Conservation (phyloP, 53 echinoderm and acorn worm species). For the Henricia sp. region DNA sequence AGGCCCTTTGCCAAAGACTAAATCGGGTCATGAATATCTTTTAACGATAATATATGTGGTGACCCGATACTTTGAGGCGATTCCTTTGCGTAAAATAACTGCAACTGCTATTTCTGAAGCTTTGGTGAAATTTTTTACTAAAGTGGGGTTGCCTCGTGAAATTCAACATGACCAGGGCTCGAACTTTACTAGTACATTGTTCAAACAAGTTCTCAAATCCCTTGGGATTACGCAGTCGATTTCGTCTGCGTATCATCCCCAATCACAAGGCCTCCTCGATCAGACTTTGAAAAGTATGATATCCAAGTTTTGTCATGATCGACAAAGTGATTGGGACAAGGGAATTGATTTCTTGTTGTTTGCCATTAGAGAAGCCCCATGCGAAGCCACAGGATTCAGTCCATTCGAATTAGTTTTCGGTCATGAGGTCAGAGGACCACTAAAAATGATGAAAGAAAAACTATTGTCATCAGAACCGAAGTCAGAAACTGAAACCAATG, state of each 20-base stretch:
- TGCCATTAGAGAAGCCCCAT: slow-evolving; percentile 57
- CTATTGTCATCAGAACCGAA: too few species aligned
- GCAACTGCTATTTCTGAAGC: slow-evolving; percentile 57
- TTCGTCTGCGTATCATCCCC: slow-evolving; percentile 44
- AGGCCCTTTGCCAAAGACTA: slow-evolving; percentile 46
- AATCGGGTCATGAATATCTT: slow-evolving; percentile 29
- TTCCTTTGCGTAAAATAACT: slow-evolving; percentile 69
- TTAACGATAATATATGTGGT: slow-evolving; percentile 42
- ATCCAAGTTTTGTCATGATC: slow-evolving; percentile 34
- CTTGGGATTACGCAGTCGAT: slow-evolving; percentile 15
- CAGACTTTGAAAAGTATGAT: slow-evolving; percentile 64
- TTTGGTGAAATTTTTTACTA: slow-evolving; percentile 62
- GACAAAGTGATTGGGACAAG: slow-evolving; percentile 62
- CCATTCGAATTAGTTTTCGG: slow-evolving; percentile 78
- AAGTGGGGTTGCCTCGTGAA: slow-evolving; percentile 19
- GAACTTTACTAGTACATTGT: slow-evolving; percentile 24
- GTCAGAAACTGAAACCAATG: slow-evolving; percentile 6
- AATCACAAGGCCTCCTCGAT: slow-evolving; percentile 55
- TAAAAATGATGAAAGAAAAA: slow-evolving; percentile 63
- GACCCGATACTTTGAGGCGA: slow-evolving; percentile 62
- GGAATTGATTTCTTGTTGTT: slow-evolving; percentile 71
- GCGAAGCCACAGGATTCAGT: slow-evolving; percentile 66
- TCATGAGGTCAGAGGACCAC: slow-evolving; percentile 61
- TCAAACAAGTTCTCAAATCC: slow-evolving; percentile 23
- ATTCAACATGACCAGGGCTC: slow-evolving; percentile 47